These are phyloP conservation scores for Argopecten irradians DNA, from an alignment of 1,140 invertebrate genomes.

Conservation along the genomic window DNA sequence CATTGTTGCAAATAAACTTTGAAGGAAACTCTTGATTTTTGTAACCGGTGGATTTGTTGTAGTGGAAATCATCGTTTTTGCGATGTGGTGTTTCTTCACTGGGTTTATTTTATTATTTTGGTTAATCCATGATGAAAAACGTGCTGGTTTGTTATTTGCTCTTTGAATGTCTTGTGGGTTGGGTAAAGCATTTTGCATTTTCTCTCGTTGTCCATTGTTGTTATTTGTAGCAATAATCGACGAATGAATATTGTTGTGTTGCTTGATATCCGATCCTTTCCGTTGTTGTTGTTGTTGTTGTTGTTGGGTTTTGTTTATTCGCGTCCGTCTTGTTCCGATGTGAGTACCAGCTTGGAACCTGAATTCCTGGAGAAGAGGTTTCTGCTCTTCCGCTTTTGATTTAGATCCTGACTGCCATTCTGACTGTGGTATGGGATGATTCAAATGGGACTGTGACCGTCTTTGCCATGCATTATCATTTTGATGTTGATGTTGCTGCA, in stretches of 20 bases:
- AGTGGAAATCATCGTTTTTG: neutral
- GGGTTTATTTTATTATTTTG: neutral
- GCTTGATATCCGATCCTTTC: too few relatives aligned
- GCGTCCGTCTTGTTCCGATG: neutral
- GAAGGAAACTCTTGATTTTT: neutral
- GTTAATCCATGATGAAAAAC: neutral
- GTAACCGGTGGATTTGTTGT: neutral
- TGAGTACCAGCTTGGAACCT: neutral
- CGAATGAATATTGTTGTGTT: neutral
- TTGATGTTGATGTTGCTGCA: too few relatives aligned
- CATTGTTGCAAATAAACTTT: neutral
- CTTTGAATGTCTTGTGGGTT: neutral
- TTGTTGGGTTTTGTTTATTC: neutral
- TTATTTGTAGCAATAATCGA: neutral
- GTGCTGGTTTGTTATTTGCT: neutral
- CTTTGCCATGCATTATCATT: neutral
- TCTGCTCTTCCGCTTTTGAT: too few relatives aligned
- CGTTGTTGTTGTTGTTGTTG: neutral
- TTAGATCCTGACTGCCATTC: too few relatives aligned
- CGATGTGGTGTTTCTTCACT: neutral
- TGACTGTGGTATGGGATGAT: too few relatives aligned
- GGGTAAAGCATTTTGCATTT: neutral
- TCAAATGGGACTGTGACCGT: neutral
- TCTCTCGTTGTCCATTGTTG: neutral
- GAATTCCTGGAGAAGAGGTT: neutral